Conservation (phyloP, 2,797 vertebrate genomes). For the Hippocampus kuda region DNA sequence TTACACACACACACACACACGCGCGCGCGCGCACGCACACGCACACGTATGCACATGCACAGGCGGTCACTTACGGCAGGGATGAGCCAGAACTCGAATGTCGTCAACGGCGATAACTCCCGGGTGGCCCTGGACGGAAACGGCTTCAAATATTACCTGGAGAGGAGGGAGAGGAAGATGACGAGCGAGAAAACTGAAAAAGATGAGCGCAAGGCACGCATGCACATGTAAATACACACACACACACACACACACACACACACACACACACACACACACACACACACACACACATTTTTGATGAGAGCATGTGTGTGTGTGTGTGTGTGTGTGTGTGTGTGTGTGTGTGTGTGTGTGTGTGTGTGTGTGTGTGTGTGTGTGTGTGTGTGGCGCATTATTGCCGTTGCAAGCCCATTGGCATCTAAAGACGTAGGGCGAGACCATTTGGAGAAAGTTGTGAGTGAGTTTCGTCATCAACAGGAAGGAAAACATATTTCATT, state of each 20-base stretch:
- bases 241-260: no score
- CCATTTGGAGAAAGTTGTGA: background rate
- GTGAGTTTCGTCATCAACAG: background rate
- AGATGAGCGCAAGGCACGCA: background rate
- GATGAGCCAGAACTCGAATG: conserved; percentile 90
- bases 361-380: no score
- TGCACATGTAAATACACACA: no score
- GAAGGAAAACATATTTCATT: background rate
- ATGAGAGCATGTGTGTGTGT: background rate
- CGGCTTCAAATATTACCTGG: conserved; percentile 92
- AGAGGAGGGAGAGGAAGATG: background rate
- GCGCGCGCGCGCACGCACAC: no score
- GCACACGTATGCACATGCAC: conserved; percentile 9
- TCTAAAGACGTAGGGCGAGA: background rate
- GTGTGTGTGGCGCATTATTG: background rate
- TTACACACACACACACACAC: no score
- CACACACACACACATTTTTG: no score
- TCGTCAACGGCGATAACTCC: conserved; percentile 94
- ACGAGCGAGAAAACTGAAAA: background rate
- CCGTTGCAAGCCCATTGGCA: background rate
- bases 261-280: no score
- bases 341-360: no score
- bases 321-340: background rate
- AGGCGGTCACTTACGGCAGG: conserved; percentile 78
- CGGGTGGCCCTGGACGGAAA: conserved; percentile 86